phyloP scores from a whole-genome alignment of 2,113 vertebrate genomes.

The Caracal caracal region DNA sequence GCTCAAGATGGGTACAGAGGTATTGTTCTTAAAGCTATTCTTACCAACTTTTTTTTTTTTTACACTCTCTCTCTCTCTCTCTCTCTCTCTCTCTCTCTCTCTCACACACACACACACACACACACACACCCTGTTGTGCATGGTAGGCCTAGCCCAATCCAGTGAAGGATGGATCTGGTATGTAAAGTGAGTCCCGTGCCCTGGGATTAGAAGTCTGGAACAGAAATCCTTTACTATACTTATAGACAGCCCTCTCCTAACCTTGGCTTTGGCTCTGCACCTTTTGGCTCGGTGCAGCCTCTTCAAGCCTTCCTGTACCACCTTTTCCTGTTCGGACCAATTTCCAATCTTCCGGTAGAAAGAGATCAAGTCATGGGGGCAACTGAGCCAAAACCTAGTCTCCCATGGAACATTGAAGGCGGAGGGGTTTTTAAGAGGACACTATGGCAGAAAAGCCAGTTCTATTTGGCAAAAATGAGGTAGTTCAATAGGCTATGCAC shows the following conservation, averaged over 20 bases:
- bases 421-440: slow-evolving; percentile 67
- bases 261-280: neutral
- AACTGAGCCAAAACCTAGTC: slow-evolving; percentile 45
- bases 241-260: neutral
- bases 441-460: slow-evolving; percentile 55
- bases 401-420: slow-evolving; percentile 2
- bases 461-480: slow-evolving; percentile 77
- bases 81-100: no score
- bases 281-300: neutral
- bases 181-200: neutral
- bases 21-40: slow-evolving; percentile 10
- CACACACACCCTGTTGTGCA: slow-evolving; percentile 6
- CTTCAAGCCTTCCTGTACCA: neutral
- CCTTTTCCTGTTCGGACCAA: slow-evolving; percentile 17
- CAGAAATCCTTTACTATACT: neutral
- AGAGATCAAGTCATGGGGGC: slow-evolving; percentile 8
- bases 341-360: slow-evolving; percentile 44
- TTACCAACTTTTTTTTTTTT: neutral
- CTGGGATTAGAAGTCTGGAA: slow-evolving; percentile 4
- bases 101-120: neutral
- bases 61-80: neutral
- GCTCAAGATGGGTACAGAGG: slow-evolving; percentile 25
- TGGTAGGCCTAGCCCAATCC: neutral
- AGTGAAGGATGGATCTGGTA: slow-evolving; percentile 7
- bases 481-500: slow-evolving; percentile 81